Percentiles rank a stretch among this genome's conserved stretches.
Evolutionary conservation across 2,113 vertebrate genomes (phyloP).

Genomic region (Elachura formosa): DNA sequence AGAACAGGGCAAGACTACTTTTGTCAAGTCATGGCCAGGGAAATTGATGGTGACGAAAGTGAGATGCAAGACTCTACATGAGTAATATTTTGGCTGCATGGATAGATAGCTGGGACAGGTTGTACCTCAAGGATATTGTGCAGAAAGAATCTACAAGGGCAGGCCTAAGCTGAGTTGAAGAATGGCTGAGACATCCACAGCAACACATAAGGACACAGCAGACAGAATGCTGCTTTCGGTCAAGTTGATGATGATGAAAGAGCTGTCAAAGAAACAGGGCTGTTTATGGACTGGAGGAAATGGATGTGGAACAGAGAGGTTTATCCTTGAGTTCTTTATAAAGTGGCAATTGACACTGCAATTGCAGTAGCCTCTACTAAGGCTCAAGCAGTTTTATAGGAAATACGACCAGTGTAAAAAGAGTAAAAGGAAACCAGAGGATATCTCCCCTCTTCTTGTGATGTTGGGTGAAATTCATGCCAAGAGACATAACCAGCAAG

Average conservation of each 20-base stretch:
- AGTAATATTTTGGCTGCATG: background rate
- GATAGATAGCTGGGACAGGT: background rate
- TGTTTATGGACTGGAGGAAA: background rate
- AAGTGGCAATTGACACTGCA: background rate
- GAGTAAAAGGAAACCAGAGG: background rate
- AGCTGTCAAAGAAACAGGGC: background rate
- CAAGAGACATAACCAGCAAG: background rate
- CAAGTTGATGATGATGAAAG: conserved; percentile 22
- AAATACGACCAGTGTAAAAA: background rate
- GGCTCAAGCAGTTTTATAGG: background rate
- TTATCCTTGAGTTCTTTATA: background rate
- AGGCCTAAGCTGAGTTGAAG: background rate
- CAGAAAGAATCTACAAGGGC: background rate
- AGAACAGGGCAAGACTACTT: background rate
- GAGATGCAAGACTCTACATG: background rate
- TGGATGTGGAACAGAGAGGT: background rate
- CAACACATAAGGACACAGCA: background rate
- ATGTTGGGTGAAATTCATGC: background rate
- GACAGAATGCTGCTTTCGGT: background rate
- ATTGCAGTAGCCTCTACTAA: background rate
- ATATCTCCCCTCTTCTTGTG: background rate
- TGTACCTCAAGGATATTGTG: background rate
- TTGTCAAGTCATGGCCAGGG: background rate
- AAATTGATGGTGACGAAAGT: background rate
- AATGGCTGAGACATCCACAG: background rate